phyloP scores from a whole-genome alignment of 2,888 invertebrate species.

The Synergus gifuensis region DNA sequence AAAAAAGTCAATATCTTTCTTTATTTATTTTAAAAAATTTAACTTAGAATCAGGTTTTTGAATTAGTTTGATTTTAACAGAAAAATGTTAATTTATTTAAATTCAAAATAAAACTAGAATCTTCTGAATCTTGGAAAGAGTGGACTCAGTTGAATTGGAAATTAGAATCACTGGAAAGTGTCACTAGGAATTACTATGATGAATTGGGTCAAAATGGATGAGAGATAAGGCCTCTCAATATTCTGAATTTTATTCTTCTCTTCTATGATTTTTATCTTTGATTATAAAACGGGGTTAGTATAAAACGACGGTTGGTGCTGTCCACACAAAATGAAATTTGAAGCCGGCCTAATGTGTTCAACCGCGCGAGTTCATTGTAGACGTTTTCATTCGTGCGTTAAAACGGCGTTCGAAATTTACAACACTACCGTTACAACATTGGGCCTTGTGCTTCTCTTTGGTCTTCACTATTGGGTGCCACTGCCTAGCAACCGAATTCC shows the following conservation, averaged over 20 bases:
- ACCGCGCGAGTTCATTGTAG: constrained; percentile 34
- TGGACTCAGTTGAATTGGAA: background rate
- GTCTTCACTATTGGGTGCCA: background rate
- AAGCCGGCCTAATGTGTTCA: constrained; percentile 34
- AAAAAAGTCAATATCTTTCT: background rate
- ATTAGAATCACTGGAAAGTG: constrained; percentile 5
- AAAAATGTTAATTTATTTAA: background rate
- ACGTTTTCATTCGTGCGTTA: constrained; percentile 36
- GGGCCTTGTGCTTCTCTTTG: constrained; percentile 46
- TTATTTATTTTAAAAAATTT: background rate
- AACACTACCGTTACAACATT: constrained; percentile 51
- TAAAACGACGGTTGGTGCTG: background rate
- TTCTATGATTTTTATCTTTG: constrained; percentile 28
- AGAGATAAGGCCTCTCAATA: constrained; percentile 1
- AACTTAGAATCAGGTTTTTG: background rate
- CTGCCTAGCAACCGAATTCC: constrained; percentile 28
- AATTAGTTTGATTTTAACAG: background rate
- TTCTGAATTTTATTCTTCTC: background rate
- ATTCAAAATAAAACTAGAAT: background rate
- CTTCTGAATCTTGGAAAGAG: background rate
- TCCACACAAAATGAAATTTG: constrained; percentile 37
- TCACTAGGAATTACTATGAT: constrained; percentile 13
- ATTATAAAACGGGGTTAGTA: constrained; percentile 17
- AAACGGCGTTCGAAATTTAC: constrained; percentile 45
- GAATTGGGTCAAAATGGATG: constrained; percentile 7